Evolutionary conservation across 2,888 invertebrate species (phyloP).

Genomic region (Megamerina dolium): DNA sequence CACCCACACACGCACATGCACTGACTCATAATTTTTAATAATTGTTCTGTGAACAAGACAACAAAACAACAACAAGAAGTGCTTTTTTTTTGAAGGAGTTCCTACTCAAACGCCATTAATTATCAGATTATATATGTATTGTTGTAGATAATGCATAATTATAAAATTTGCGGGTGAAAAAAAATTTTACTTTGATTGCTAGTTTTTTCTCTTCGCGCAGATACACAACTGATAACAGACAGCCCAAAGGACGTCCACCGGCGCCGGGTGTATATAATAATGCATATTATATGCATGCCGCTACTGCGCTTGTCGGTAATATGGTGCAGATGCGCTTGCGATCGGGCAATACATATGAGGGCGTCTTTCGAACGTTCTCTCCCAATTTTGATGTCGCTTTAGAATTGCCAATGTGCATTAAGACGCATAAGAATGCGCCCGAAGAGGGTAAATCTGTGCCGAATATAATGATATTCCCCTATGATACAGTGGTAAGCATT

Average conservation of each 20-base stretch:
- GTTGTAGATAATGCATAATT: too few species aligned
- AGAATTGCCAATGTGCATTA: conserved; percentile 73
- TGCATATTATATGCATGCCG: conserved; percentile 83
- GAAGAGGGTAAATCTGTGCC: conserved; percentile 42
- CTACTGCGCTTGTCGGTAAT: conserved; percentile 79
- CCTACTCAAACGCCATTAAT: too few species aligned
- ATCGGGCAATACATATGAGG: conserved; percentile 81
- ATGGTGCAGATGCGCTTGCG: conserved; percentile 74
- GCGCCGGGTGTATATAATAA: conserved; percentile 87
- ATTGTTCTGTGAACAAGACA: too few species aligned
- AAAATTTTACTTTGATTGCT: too few species aligned
- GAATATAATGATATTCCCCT: conserved; percentile 61
- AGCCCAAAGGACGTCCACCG: conserved; percentile 51
- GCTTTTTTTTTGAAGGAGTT: too few species aligned
- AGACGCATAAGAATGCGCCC: conserved; percentile 36
- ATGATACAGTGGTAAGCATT: conserved; percentile 77
- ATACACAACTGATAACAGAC: conserved; percentile 42
- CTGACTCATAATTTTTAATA: too few species aligned
- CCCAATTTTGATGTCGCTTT: conserved; percentile 82
- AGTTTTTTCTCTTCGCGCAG: too few species aligned
- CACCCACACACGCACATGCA: too few species aligned
- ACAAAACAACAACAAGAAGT: too few species aligned
- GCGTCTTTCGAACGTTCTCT: conserved; percentile 84
- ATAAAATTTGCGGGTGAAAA: too few species aligned
- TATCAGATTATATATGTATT: too few species aligned